Evolutionary conservation across 2,797 vertebrate genomes (phyloP).

Genomic region (Paguma larvata): DNA sequence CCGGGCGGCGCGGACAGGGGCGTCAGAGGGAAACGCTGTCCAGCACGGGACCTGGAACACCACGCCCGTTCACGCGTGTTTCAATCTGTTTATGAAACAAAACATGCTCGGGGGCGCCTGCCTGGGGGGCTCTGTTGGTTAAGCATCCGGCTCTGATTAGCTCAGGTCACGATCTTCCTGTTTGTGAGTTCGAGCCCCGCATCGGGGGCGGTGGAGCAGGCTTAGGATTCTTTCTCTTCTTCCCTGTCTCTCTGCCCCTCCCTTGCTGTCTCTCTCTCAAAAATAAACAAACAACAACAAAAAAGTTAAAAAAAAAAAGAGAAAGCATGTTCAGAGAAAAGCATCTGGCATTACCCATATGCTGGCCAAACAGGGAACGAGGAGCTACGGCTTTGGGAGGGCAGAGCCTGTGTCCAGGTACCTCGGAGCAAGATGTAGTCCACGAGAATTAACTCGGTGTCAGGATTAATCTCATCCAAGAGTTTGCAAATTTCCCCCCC

Average conservation of each 20-base stretch:
- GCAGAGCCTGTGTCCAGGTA: constrained; percentile 75
- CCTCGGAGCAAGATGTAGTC: constrained; percentile 95
- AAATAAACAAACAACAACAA: too few species aligned
- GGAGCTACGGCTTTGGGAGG: not conserved
- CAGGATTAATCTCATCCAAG: constrained; percentile 89
- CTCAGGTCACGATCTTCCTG: too few species aligned
- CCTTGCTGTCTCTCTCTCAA: too few species aligned
- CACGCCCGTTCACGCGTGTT: not conserved
- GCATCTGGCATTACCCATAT: rapidly evolving
- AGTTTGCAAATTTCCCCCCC: constrained; percentile 89
- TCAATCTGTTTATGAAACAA: not conserved
- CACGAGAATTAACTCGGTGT: constrained; percentile 91
- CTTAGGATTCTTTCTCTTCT: too few species aligned
- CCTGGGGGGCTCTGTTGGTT: too few species aligned
- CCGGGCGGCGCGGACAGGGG: rapidly evolving
- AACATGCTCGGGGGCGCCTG: too few species aligned
- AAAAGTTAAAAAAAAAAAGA: too few species aligned
- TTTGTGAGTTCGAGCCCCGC: too few species aligned
- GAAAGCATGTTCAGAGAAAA: not conserved
- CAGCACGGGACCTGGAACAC: rapidly evolving
- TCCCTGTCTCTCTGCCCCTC: too few species aligned
- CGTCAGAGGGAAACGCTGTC: rapidly evolving
- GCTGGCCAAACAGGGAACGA: too few species aligned
- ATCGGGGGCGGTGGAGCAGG: too few species aligned
- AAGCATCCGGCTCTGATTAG: too few species aligned